Conservation (phyloP, 1,140 invertebrate genomes). For the Carposina sasakii region DNA sequence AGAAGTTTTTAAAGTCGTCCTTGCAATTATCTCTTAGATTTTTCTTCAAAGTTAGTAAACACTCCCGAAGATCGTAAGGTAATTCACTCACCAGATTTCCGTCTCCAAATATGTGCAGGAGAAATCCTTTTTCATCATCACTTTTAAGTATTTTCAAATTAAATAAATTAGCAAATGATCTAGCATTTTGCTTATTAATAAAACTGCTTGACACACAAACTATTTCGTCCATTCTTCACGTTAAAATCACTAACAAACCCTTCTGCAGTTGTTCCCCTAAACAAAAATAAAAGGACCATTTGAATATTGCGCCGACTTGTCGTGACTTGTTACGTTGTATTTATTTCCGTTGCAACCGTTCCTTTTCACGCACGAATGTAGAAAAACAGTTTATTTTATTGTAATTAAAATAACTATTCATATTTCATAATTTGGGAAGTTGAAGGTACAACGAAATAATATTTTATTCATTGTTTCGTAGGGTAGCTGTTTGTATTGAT, state of each 20-base stretch:
- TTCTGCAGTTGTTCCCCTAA: background rate
- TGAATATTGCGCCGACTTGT: constrained; percentile 32
- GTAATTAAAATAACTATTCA: no score
- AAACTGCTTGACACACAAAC: constrained; percentile 51
- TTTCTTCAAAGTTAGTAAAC: constrained; percentile 29
- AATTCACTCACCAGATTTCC: constrained; percentile 29
- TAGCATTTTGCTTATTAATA: constrained; percentile 57
- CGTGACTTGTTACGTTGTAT: no score
- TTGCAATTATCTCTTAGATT: constrained; percentile 38
- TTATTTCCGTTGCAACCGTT: no score
- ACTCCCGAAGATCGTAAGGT: constrained; percentile 24
- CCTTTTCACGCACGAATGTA: no score
- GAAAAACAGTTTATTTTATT: no score
- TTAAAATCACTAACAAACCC: background rate
- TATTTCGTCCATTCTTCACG: constrained; percentile 28
- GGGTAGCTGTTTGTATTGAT: no score
- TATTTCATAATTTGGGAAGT: no score
- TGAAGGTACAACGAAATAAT: no score
- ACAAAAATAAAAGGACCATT: no score
- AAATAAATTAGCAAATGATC: constrained; percentile 47
- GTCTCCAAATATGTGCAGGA: constrained; percentile 34
- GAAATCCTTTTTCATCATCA: constrained; percentile 28
- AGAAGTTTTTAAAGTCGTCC: constrained; percentile 49
- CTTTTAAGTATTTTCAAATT: constrained; percentile 43
- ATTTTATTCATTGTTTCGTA: no score